phyloP scores from a whole-genome alignment of 2,888 invertebrate species.

The Eugnorisma glareosa region DNA sequence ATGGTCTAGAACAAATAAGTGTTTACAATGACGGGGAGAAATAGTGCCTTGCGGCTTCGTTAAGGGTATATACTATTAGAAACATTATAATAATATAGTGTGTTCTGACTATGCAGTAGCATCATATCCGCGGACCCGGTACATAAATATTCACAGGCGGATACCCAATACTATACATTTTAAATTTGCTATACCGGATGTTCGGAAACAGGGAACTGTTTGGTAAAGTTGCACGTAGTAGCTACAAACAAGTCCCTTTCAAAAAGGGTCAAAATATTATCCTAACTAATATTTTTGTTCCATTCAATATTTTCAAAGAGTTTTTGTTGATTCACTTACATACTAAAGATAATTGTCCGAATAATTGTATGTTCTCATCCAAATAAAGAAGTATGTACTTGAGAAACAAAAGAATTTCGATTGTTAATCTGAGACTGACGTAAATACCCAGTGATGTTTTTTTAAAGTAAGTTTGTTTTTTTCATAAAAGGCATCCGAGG shows the following conservation, averaged over 20 bases:
- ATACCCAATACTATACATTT: constrained; percentile 3
- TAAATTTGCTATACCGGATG: neutral
- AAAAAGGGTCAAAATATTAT: neutral
- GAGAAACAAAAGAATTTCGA: neutral
- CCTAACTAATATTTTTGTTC: neutral
- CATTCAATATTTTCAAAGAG: constrained; percentile 11
- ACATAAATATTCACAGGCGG: neutral
- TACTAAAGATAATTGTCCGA: neutral
- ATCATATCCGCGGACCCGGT: neutral
- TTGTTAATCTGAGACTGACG: neutral
- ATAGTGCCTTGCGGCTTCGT: too few species aligned
- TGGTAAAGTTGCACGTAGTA: neutral
- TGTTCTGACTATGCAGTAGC: neutral
- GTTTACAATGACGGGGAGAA: too few species aligned
- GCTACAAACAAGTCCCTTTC: neutral
- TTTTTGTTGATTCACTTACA: neutral
- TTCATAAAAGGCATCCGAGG: neutral
- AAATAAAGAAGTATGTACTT: neutral
- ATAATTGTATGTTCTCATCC: neutral
- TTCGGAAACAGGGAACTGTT: too few species aligned
- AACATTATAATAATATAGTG: neutral
- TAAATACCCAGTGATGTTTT: constrained; percentile 10
- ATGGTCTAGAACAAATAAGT: too few species aligned
- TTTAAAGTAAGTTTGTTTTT: neutral
- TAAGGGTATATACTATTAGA: too few species aligned